phyloP scores from a whole-genome alignment of 1,140 invertebrate genomes.

The Musca domestica region DNA sequence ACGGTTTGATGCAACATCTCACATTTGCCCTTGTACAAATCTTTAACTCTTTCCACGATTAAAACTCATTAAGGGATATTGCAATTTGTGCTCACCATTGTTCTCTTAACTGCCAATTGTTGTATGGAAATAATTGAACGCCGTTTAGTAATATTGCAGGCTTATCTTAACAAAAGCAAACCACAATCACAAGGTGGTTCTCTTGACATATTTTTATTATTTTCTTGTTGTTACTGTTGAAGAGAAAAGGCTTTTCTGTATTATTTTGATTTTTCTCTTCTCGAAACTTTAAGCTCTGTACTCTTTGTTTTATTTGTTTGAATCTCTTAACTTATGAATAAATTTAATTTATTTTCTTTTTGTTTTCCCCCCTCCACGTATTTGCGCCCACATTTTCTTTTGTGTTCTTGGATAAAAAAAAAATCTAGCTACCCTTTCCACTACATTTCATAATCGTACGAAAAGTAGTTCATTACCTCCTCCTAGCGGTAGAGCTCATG shows the following conservation, averaged over 20 bases:
- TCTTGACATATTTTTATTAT: too few species aligned
- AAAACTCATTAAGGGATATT: too few species aligned
- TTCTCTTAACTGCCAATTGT: too few species aligned
- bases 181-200: too few species aligned
- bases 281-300: neutral
- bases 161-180: too few species aligned
- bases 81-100: too few species aligned
- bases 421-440: slow-evolving; percentile 58
- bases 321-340: neutral
- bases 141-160: too few species aligned
- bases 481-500: slow-evolving; percentile 50
- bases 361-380: neutral
- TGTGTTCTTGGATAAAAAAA: too few species aligned
- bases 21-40: too few species aligned
- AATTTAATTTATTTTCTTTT: slow-evolving; percentile 4
- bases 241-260: neutral
- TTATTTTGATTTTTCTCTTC: neutral
- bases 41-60: too few species aligned
- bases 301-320: slow-evolving; percentile 18
- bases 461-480: slow-evolving; percentile 56
- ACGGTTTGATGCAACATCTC: too few species aligned
- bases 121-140: too few species aligned
- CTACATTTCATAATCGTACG: slow-evolving; percentile 57
- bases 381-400: slow-evolving; percentile 43
- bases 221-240: neutral